Evolutionary conservation across 35 echinoderm and acorn worm genomes (phyloP).

Genomic region (Ophioderma brevispina): DNA sequence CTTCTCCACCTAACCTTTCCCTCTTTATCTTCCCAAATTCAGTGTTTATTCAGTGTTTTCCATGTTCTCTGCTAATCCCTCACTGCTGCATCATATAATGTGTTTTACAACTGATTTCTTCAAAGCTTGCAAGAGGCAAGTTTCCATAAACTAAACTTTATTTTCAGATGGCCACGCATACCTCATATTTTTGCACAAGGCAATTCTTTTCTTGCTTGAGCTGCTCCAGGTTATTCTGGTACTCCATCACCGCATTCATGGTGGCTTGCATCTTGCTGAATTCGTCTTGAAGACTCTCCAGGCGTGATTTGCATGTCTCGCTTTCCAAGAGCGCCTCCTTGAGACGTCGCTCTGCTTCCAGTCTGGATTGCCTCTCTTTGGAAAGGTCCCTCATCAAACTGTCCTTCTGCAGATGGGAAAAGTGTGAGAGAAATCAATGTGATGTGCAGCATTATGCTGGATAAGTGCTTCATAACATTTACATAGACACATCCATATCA

Average conservation of each 20-base stretch:
- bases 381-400: conserved; percentile 45
- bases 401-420: conserved; percentile 27
- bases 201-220: conserved; percentile 30
- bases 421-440: not conserved
- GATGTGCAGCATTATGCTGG: not conserved
- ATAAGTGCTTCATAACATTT: too few species aligned
- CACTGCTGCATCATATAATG: too few species aligned
- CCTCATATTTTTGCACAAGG: conserved; percentile 29
- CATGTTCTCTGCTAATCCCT: too few species aligned
- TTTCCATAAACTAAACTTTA: too few species aligned
- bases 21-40: too few species aligned
- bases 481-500: too few species aligned
- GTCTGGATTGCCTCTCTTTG: conserved; percentile 34
- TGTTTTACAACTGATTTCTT: too few species aligned
- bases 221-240: conserved; percentile 50
- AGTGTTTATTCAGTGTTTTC: too few species aligned
- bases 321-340: conserved; percentile 36
- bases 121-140: too few species aligned
- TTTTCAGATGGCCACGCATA: not conserved
- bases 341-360: conserved; percentile 42
- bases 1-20: too few species aligned
- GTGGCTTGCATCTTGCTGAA: conserved; percentile 41
- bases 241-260: conserved; percentile 41
- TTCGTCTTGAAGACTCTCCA: conserved; percentile 36
- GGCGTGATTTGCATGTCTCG: conserved; percentile 36